These are phyloP conservation scores for Corythoichthys intestinalis DNA, from an alignment of 2,113 vertebrate genomes.

Conservation along the genomic window DNA sequence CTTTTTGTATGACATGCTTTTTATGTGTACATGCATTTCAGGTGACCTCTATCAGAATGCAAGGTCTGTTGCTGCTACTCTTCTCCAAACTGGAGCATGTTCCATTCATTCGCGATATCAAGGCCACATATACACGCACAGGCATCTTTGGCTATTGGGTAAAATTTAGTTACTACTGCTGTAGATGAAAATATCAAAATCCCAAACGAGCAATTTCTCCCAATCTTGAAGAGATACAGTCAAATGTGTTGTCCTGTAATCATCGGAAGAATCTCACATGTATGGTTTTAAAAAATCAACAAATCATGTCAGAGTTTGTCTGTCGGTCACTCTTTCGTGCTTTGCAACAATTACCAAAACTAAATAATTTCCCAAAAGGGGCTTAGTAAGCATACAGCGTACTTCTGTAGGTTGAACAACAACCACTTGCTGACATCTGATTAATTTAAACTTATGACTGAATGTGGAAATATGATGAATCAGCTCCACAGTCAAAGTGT, in stretches of 20 bases:
- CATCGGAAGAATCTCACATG: not conserved
- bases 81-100: slow-evolving; percentile 83
- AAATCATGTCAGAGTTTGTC: not conserved
- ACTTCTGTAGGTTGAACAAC: too few species aligned
- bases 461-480: too few species aligned
- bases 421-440: too few species aligned
- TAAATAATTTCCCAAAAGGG: not conserved
- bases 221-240: not conserved
- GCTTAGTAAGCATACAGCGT: too few species aligned
- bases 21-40: slow-evolving; percentile 43
- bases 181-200: not conserved
- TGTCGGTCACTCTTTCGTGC: not conserved
- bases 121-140: slow-evolving; percentile 83
- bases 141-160: slow-evolving; percentile 95
- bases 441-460: too few species aligned
- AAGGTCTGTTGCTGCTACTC: slow-evolving; percentile 86
- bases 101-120: slow-evolving; percentile 83
- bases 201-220: too few species aligned
- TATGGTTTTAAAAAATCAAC: not conserved
- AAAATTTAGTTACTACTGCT: slow-evolving; percentile 23
- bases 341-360: not conserved
- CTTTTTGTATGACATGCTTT: not conserved
- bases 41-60: slow-evolving; percentile 90
- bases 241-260: not conserved
- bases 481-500: too few species aligned